These are phyloP conservation scores for Saguinus midas DNA, from an alignment of 2,113 vertebrate species.

Conservation along the genomic window DNA sequence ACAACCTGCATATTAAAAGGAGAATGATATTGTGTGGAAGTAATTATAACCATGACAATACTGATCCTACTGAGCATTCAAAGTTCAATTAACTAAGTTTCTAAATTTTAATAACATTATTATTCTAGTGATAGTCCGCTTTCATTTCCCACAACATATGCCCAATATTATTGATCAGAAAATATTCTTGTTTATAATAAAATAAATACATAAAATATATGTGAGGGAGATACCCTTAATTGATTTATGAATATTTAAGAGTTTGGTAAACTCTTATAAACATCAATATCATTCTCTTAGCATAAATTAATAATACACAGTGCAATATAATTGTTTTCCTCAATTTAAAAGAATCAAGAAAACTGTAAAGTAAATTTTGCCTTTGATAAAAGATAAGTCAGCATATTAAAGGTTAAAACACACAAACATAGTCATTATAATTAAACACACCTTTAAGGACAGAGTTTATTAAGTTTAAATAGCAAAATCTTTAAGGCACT, in stretches of 20 bases:
- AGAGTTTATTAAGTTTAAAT: not conserved
- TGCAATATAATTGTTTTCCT: not conserved
- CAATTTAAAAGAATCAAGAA: not conserved
- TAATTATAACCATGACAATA: constrained; percentile 29
- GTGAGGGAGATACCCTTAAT: not conserved
- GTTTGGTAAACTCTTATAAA: not conserved
- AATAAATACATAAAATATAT: not conserved
- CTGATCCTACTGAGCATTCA: not conserved
- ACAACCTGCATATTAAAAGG: not conserved
- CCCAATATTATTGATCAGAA: not conserved
- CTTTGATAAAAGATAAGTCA: not conserved
- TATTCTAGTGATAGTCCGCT: not conserved
- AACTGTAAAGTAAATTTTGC: not conserved
- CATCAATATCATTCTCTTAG: not conserved
- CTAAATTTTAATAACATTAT: constrained; percentile 12
- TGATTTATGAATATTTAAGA: not conserved
- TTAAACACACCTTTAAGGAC: not conserved
- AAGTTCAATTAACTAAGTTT: not conserved
- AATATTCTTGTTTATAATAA: not conserved
- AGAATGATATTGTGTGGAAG: not conserved
- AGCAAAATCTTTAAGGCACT: not conserved
- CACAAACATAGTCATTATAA: not conserved
- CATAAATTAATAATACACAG: not conserved
- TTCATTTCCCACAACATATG: not conserved
- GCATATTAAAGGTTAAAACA: not conserved